Evolutionary conservation across 2,797 vertebrate species (phyloP).

Genomic region (Podargus strigoides): DNA sequence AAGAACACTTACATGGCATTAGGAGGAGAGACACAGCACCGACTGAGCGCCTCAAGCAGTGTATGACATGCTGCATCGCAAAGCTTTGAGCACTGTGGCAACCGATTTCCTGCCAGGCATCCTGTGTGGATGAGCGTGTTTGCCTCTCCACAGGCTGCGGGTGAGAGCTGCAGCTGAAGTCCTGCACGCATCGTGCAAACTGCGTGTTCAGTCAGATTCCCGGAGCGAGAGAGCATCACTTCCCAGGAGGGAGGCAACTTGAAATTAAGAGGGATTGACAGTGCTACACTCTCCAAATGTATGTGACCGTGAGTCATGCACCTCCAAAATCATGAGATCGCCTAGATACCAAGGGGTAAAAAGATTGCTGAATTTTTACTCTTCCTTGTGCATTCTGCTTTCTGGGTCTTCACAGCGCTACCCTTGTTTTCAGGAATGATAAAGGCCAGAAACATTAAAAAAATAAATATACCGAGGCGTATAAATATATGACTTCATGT

Average conservation of each 20-base stretch:
- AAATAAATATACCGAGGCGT: neutral
- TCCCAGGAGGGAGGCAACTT: neutral
- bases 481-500: neutral
- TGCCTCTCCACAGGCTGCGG: neutral
- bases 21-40: neutral
- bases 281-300: rapidly evolving
- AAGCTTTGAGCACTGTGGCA: neutral
- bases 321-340: neutral
- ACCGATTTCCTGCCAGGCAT: neutral
- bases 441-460: neutral
- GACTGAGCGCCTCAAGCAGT: neutral
- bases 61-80: neutral
- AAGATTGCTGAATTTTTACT: neutral
- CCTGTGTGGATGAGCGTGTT: neutral
- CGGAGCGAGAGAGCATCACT: neutral
- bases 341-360: neutral
- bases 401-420: neutral
- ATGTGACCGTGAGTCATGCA: neutral
- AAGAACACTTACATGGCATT: neutral
- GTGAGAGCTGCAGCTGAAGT: neutral
- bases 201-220: neutral
- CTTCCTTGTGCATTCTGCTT: neutral
- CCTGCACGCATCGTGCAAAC: rapidly evolving
- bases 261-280: neutral
- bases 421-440: neutral